Base-by-base conservation (phyloP, 2,888 invertebrate genomes). In the Phytoseiulus persimilis region DNA sequence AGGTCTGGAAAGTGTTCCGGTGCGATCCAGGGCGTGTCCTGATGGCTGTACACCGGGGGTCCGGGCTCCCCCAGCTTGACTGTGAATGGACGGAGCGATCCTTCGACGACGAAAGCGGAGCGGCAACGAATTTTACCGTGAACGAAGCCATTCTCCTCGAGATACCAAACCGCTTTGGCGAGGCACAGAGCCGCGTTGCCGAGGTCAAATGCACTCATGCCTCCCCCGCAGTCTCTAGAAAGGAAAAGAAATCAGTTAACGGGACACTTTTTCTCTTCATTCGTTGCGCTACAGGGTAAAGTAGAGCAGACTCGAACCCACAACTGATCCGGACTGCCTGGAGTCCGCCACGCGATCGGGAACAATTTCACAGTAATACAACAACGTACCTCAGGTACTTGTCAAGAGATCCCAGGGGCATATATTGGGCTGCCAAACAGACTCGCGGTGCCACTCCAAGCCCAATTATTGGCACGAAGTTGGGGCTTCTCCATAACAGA, bases 11-110 rank as follows among this genome's bases (percentile, higher is more conserved):
- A 95, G 92, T 95, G 95, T 92, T 97, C 97, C 18, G 95, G 95
- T 0, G 98, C 97, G 92, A 97, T 95, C 97, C 97, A 98, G 91
- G 96, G 96, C 83, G 90, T 32, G 83, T 91, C 91, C 18, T 89
- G 92, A 33, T 94, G 93, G 46, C 94, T 93, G 92, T 95, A 95
- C 5, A 94, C 93, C 39, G 94, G 94, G 90, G 97, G 94, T 91
- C 97, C 96, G 11, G 97, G 96, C 92, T 97, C 97, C 83, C 95
- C 94, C 89, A 97, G 94, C 93, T 96, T 96, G 45, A 97, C 96
- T 90, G 94, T 94, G 91, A 97, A 95, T 65, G 94, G 93, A 91
- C 94, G 94, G 18, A 95, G 94, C 91, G 95, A 95, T 92, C 95
- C 95, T 89, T 94, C 94, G 90, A 95, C 95, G 31, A 98, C 95